Percentiles rank a stretch among this genome's conserved stretches.
These are phyloP conservation scores for Cichlasoma orientale DNA, from an alignment of 2,797 vertebrate genomes.

Conservation along the genomic window DNA sequence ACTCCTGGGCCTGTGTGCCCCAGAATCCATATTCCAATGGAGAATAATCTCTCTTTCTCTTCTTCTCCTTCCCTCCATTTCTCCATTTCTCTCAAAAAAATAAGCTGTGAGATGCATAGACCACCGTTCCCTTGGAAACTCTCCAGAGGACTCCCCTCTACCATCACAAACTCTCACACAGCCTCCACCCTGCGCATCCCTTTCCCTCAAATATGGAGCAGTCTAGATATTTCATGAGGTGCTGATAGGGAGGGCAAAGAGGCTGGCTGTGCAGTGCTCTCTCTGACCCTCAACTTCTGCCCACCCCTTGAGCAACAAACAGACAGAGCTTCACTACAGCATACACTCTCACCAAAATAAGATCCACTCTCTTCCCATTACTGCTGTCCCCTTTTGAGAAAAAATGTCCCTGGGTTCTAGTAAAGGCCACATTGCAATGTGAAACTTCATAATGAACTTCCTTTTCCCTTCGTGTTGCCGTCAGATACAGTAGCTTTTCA, in stretches of 20 bases:
- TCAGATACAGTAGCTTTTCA: conserved; percentile 49
- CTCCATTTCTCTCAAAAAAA: conserved; percentile 59
- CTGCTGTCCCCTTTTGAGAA: conserved; percentile 22
- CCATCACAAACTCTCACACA: conserved; percentile 48
- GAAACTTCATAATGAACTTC: conserved; percentile 60
- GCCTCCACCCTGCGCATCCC: conserved; percentile 50
- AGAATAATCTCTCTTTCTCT: conserved; percentile 77
- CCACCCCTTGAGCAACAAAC: conserved; percentile 48
- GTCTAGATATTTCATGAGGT: conserved; percentile 78
- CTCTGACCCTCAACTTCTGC: conserved; percentile 62
- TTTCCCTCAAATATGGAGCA: conserved; percentile 73
- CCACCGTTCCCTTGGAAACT: conserved; percentile 61
- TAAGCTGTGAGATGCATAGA: conserved; percentile 63
- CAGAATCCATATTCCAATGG: conserved; percentile 80
- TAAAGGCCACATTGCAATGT: conserved; percentile 36
- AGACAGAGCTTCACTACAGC: conserved; percentile 30
- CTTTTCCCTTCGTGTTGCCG: conserved; percentile 30
- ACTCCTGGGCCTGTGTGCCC: conserved; percentile 82
- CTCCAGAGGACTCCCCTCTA: conserved; percentile 64
- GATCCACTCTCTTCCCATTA: conserved; percentile 21
- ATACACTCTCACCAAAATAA: conserved; percentile 42
- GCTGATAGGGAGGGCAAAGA: conserved; percentile 69
- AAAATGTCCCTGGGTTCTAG: conserved; percentile 25
- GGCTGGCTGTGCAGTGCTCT: conserved; percentile 47
- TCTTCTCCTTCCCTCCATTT: conserved; percentile 42